These are phyloP conservation scores for Belonocnema kinseyi DNA, from an alignment of 1,140 invertebrate species.

Conservation along the genomic window DNA sequence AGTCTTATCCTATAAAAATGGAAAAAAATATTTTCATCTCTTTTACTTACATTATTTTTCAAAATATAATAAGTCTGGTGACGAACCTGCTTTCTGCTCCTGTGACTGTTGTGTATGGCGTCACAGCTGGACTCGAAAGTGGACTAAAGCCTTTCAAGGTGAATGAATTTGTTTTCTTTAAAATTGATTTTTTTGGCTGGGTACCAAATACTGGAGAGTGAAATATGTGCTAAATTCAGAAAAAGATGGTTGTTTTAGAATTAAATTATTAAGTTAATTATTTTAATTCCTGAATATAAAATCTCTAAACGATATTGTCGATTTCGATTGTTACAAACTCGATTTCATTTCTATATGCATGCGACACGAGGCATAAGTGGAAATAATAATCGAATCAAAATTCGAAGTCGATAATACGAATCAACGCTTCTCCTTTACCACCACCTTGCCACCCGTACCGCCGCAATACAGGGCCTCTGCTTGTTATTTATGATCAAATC, in stretches of 20 bases:
- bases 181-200: conserved; percentile 89
- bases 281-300: background rate
- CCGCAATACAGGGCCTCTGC: too few species aligned
- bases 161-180: conserved; percentile 95
- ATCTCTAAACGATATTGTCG: too few species aligned
- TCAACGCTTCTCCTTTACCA: too few species aligned
- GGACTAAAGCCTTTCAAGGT: conserved; percentile 85
- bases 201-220: conserved; percentile 78
- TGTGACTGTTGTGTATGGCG: conserved; percentile 89
- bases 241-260: background rate
- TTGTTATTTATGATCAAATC: too few species aligned
- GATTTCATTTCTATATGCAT: too few species aligned
- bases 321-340: too few species aligned
- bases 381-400: too few species aligned
- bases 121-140: conserved; percentile 81
- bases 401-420: too few species aligned
- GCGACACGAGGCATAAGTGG: too few species aligned
- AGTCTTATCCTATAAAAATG: conserved; percentile 81
- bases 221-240: conserved; percentile 61
- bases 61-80: background rate
- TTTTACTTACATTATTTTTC: background rate
- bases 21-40: background rate
- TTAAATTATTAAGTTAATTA: background rate
- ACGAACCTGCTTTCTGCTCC: conserved; percentile 86
- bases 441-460: too few species aligned